phyloP scores from a whole-genome alignment of 2,797 vertebrate species.

The Gallinago stenura region DNA sequence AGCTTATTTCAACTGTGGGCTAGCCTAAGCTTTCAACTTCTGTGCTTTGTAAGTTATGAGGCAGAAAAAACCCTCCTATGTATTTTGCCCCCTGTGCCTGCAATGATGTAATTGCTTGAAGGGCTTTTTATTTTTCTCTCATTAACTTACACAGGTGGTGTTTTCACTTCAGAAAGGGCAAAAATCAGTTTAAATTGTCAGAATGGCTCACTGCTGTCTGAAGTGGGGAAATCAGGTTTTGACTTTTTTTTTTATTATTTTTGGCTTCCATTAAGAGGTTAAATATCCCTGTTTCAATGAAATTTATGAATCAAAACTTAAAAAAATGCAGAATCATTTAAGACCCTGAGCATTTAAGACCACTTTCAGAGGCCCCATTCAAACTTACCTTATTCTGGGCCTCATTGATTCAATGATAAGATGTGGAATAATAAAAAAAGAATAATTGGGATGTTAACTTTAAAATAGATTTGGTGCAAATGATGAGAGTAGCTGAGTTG shows the following conservation, averaged over 20 bases:
- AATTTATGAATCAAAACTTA: background rate
- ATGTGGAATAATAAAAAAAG: background rate
- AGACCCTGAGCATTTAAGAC: background rate
- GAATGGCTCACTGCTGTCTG: background rate
- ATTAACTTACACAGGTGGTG: background rate
- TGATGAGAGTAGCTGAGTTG: background rate
- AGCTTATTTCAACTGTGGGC: background rate
- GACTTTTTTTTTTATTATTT: background rate
- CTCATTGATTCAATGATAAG: background rate
- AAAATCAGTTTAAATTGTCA: background rate
- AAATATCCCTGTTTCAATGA: background rate
- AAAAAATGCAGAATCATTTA: background rate
- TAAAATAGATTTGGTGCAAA: background rate
- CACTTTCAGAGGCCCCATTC: background rate
- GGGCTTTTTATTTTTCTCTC: background rate
- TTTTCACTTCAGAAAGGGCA: background rate
- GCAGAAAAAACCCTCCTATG: rapidly evolving
- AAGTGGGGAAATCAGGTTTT: background rate
- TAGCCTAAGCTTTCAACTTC: background rate
- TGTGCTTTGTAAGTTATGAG: background rate
- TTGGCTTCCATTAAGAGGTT: background rate
- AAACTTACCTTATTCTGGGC: background rate
- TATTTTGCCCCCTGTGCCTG: background rate
- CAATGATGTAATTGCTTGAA: background rate
- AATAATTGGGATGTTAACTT: background rate